Percentiles rank a stretch among this genome's conserved stretches.
phyloP scores from a whole-genome alignment of 1,140 invertebrate species.

The Drosophila sechellia region DNA sequence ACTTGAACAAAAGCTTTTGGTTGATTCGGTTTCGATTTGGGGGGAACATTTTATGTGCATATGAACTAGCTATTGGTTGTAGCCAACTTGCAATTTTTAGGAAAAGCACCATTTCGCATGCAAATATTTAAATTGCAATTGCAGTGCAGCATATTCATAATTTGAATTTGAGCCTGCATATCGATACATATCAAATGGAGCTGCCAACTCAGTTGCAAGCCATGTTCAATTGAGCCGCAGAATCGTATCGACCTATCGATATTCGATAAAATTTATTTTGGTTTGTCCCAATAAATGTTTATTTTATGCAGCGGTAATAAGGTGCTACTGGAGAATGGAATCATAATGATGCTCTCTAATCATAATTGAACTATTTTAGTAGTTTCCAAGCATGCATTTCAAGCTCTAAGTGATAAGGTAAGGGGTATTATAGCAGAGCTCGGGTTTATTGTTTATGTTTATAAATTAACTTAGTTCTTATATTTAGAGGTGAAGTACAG shows the following conservation, averaged over 20 bases:
- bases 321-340: neutral
- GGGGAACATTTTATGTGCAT: no score
- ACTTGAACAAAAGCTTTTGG: neutral
- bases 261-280: constrained; percentile 8
- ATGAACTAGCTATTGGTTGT: no score
- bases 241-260: neutral
- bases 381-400: neutral
- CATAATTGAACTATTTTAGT: neutral
- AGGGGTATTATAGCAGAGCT: neutral
- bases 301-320: neutral
- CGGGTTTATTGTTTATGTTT: constrained; percentile 10
- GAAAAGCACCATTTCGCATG: neutral
- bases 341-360: neutral
- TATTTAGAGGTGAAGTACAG: neutral
- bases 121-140: neutral
- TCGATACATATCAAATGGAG: neutral
- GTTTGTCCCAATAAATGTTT: constrained; percentile 3
- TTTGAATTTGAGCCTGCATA: neutral
- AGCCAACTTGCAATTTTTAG: no score
- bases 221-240: constrained; percentile 1
- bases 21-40: neutral
- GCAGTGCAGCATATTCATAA: neutral
- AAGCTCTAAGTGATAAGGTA: neutral
- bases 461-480: neutral
- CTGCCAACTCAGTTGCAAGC: neutral